Base-by-base conservation (phyloP, 2,113 vertebrate species). In the Prietella phreatophila region DNA sequence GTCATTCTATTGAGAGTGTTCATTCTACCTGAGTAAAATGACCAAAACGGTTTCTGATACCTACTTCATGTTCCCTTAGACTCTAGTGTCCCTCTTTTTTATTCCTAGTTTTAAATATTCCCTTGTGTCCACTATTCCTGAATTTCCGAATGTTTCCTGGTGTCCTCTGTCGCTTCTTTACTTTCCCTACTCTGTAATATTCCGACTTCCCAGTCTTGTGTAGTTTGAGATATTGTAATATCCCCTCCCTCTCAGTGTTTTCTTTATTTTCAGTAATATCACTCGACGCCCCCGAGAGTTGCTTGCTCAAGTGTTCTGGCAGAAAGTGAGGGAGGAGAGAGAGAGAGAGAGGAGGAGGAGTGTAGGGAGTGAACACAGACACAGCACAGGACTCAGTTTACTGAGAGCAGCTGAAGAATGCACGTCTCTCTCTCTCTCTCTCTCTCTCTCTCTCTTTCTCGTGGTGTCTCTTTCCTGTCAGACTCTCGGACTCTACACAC, bases 251-350 rank as follows among this genome's bases (percentile, higher is more conserved):
- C 53, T 58, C 36, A 20, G 53, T 81, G 79, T 36, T 81, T 81
- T 5, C 79, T 81, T 81, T 81, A 81, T 81, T 81, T 11, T 81
- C 79, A 58, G 92, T 94, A 95, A 94, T 96, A 90, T 92, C 93
- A 95, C 94, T 95, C 96, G 95, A 95, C 92, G 95, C 95, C 96
- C 96, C 94, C 94, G 89, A 95, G 95, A 95, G 96, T 94, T 93
- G 93, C 95, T 96, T 91, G 96, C 30, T 84, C 55, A 42, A 82
- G 36, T 69, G 95, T 95, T 95, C 95, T 95, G 92, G 11, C 71
- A 65, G 55, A 91, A 89, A 90, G 25, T 87, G 88, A 86, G 89
- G 92, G 90, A 89, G 19, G 22, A 90, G 93, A 92, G 91, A 94
- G 90, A 71, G 33, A 94, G 93, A 92, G 91, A 94, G 61, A 83